These are phyloP conservation scores for Mugil cephalus DNA, from an alignment of 2,113 vertebrate species.

Conservation along the genomic window DNA sequence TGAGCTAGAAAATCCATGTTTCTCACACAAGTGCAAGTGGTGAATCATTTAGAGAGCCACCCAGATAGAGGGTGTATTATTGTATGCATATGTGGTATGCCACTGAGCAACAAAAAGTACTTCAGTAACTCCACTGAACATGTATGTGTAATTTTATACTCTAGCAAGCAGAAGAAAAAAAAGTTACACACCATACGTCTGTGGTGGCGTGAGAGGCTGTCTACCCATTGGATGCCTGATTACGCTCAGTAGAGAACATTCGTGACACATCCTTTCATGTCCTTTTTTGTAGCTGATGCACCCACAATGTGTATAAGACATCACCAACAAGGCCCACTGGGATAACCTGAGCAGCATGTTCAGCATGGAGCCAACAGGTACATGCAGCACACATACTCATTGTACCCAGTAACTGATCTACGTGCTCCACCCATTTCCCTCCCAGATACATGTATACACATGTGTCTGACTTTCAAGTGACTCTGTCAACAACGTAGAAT, in stretches of 20 bases:
- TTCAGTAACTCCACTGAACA: neutral
- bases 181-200: neutral
- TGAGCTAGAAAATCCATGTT: neutral
- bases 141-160: neutral
- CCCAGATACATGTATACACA: too few relatives aligned
- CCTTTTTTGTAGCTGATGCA: slow-evolving; percentile 43
- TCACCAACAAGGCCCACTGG: slow-evolving; percentile 64
- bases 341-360: slow-evolving; percentile 45
- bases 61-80: neutral
- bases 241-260: neutral
- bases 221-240: neutral
- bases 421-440: too few relatives aligned
- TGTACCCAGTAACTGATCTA: too few relatives aligned
- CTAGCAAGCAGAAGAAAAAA: neutral
- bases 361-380: slow-evolving; percentile 80
- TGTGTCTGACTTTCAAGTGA: too few relatives aligned
- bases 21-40: neutral
- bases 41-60: neutral
- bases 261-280: neutral
- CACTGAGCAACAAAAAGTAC: neutral
- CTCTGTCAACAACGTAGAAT: too few relatives aligned
- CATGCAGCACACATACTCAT: neutral
- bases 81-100: accelerated
- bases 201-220: too few relatives aligned
- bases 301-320: slow-evolving; percentile 60